Conservation (phyloP, 1,140 invertebrate genomes). For the Dreissena rostriformis region DNA sequence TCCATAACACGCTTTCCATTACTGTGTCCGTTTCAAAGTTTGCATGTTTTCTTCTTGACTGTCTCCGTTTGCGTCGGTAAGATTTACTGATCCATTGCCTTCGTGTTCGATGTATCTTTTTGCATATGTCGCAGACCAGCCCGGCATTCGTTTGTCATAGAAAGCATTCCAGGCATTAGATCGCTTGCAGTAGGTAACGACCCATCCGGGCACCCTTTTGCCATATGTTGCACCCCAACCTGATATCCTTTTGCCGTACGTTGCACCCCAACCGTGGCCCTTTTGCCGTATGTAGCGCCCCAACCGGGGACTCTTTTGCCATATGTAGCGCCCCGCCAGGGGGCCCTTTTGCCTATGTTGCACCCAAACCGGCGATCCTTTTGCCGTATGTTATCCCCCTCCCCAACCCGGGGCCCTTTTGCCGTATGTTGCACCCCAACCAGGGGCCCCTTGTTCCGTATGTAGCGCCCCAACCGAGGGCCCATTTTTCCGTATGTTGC, state of each 20-base stretch:
- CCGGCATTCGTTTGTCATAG: slow-evolving; percentile 8
- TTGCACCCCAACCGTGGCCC: background rate
- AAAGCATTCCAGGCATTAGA: background rate
- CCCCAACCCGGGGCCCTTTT: slow-evolving; percentile 31
- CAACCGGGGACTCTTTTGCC: slow-evolving; percentile 8
- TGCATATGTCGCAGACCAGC: background rate
- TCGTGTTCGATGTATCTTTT: background rate
- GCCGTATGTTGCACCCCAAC: slow-evolving; percentile 30
- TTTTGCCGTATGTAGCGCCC: slow-evolving; percentile 19
- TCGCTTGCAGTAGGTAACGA: slow-evolving; percentile 24
- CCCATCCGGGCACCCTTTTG: slow-evolving; percentile 4
- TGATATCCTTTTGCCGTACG: slow-evolving; percentile 17
- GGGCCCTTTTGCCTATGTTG: slow-evolving; percentile 21
- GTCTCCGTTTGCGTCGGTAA: background rate
- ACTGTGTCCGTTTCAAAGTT: background rate
- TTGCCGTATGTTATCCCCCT: slow-evolving; percentile 24
- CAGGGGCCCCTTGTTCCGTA: slow-evolving; percentile 34
- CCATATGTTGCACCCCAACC: slow-evolving; percentile 24
- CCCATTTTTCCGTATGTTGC: slow-evolving; percentile 40
- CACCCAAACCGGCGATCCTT: slow-evolving; percentile 5
- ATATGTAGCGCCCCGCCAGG: slow-evolving; percentile 20
- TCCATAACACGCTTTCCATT: slow-evolving; percentile 34
- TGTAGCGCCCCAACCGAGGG: slow-evolving; percentile 15
- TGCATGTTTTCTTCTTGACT: background rate
- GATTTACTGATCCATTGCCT: background rate